Evolutionary conservation across 2,797 vertebrate species (phyloP), one percentile per base, ranked within the genome.

Genomic region (Bucorvus abyssinicus): DNA sequence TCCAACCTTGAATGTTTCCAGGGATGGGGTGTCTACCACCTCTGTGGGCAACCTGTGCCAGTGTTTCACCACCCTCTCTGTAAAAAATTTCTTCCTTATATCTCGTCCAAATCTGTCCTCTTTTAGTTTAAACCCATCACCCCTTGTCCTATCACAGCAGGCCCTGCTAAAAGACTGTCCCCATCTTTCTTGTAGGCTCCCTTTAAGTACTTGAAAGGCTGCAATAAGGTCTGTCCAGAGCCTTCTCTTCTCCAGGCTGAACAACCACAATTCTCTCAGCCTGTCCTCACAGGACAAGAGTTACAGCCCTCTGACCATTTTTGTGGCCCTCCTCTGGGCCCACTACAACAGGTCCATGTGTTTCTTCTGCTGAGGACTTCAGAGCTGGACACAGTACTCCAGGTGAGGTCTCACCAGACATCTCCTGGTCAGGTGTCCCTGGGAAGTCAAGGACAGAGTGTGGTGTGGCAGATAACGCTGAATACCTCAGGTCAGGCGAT

Each of bases 381-480:
- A 61, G 26, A 61, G 38, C 24, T 60, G 34, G 36, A 27, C 24
- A 27, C 34, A 36, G 36, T 38, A 60, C 57, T 60, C 24, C 27
- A 29, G 38, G 36, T 61, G 36, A 36, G 36, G 27, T 19, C 26
- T 61, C 60, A 40, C 32, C 22, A 47, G 24, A 4, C 50, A 3
- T 44, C 12, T 21, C 8, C 22, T 4, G 0, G 13, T 20, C 45
- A 23, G 42, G 40, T 6, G 3, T 17, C 38, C 30, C 1, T 1
- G 3, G 10, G 24, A 68, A 30, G 36, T 27, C 14, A 12, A 21
- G 19, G 47, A 9, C 22, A 30, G 27, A 26, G 14, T 36, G 9
- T 7, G 77, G 44, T 10, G 32, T 2, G 15, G 47, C 15, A 18
- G 47, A 12, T 50, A 52, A 50, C 36, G n/a, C 26, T 69, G 47